phyloP scores from a whole-genome alignment of 2,113 vertebrate species.

The Ondatra zibethicus region DNA sequence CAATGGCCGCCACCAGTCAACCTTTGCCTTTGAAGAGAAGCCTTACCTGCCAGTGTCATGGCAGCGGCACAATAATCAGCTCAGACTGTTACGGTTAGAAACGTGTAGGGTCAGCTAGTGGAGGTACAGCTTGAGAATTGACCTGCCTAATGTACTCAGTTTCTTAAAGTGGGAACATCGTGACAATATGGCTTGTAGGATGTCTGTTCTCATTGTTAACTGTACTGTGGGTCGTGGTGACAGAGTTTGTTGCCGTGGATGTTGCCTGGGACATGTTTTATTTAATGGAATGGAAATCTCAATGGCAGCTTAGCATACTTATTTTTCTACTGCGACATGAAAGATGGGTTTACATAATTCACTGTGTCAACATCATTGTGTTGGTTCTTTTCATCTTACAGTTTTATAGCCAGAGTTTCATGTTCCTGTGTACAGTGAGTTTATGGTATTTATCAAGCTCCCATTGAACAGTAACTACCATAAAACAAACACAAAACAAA shows the following conservation, averaged over 20 bases:
- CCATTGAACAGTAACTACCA: not conserved
- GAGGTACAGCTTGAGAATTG: not conserved
- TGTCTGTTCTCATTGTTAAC: not conserved
- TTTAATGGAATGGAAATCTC: not conserved
- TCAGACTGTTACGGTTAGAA: not conserved
- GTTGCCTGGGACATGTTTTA: not conserved
- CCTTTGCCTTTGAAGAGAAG: not conserved
- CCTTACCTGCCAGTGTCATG: not conserved
- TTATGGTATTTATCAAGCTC: not conserved
- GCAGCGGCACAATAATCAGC: not conserved
- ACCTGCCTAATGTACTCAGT: not conserved
- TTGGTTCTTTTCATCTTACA: constrained; percentile 10
- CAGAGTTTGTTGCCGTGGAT: not conserved
- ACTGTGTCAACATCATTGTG: not conserved
- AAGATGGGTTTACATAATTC: not conserved
- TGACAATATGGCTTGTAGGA: not conserved
- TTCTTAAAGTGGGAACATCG: not conserved
- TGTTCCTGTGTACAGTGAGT: not conserved
- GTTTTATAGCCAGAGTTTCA: constrained; percentile 24
- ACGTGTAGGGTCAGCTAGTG: not conserved
- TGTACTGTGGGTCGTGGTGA: not conserved
- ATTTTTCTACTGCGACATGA: not conserved
- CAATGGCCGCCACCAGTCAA: not conserved
- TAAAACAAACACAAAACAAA: not conserved
- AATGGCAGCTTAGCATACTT: not conserved